phyloP scores from a whole-genome alignment of 2,888 invertebrate species.

The Drosophila seclusa region DNA sequence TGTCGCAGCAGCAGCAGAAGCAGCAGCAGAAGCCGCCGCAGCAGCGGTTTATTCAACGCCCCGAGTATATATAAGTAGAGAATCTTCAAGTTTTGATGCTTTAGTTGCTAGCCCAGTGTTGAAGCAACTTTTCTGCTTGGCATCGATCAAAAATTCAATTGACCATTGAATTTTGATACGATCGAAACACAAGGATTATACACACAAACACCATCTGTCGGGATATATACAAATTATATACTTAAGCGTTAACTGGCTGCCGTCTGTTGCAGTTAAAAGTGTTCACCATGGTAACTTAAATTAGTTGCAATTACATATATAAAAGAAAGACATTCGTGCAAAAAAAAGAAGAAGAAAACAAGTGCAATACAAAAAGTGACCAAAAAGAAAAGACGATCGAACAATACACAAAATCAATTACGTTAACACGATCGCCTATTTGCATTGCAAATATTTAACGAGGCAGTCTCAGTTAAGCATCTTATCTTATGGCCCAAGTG shows the following conservation, averaged over 20 bases:
- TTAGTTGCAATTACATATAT: slow-evolving; percentile 33
- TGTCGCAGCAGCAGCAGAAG: slow-evolving; percentile 21
- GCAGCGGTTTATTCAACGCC: slow-evolving; percentile 42
- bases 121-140: slow-evolving; percentile 74
- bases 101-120: slow-evolving; percentile 85
- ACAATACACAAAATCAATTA: slow-evolving; percentile 32
- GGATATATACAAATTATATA: slow-evolving; percentile 33
- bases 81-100: slow-evolving; percentile 84
- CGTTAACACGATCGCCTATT: slow-evolving; percentile 15
- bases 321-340: slow-evolving; percentile 44
- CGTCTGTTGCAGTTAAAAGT: slow-evolving; percentile 73
- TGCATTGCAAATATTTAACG: slow-evolving; percentile 33
- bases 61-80: slow-evolving; percentile 84
- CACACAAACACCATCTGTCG: slow-evolving; percentile 42
- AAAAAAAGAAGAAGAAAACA: slow-evolving; percentile 29
- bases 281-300: slow-evolving; percentile 80
- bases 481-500: slow-evolving; percentile 48
- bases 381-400: slow-evolving; percentile 26
- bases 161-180: slow-evolving; percentile 83
- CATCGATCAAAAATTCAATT: slow-evolving; percentile 84
- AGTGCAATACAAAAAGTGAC: slow-evolving; percentile 49
- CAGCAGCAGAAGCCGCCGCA: slow-evolving; percentile 17
- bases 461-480: slow-evolving; percentile 22
- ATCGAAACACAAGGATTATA: slow-evolving; percentile 74
- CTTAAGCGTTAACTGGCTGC: slow-evolving; percentile 47